Evolutionary conservation across 1,140 invertebrate genomes (phyloP).

Genomic region (Aphis craccivora): DNA sequence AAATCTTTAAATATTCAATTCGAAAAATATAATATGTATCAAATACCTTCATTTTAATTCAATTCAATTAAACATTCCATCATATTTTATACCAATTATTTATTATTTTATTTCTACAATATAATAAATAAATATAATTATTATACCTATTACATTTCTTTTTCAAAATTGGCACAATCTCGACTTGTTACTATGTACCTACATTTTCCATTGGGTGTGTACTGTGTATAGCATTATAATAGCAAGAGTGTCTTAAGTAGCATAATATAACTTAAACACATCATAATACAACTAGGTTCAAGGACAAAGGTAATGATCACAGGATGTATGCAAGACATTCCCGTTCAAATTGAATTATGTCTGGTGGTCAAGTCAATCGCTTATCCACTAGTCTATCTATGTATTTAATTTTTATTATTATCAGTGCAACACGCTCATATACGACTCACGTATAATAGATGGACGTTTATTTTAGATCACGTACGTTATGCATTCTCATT

Average conservation of each 20-base stretch:
- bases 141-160: not conserved
- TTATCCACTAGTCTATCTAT: conserved; percentile 32
- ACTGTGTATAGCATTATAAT: not conserved
- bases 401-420: conserved; percentile 36
- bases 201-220: not conserved
- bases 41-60: not conserved
- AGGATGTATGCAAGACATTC: conserved; percentile 32
- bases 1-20: not conserved
- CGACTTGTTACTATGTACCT: not conserved
- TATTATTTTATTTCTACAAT: not conserved
- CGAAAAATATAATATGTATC: not conserved
- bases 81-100: not conserved
- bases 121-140: not conserved
- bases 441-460: not conserved
- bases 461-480: conserved; percentile 5
- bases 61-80: not conserved
- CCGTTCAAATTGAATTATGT: conserved; percentile 24
- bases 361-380: conserved; percentile 7
- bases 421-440: not conserved
- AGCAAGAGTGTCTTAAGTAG: not conserved
- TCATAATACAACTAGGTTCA: conserved; percentile 34
- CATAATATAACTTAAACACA: not conserved
- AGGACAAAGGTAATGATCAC: conserved; percentile 33
- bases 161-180: not conserved
- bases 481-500: not conserved